Evolutionary conservation across 1,140 invertebrate species (phyloP), one percentile per base, ranked within the genome.

Genomic region (Achroia grisella): DNA sequence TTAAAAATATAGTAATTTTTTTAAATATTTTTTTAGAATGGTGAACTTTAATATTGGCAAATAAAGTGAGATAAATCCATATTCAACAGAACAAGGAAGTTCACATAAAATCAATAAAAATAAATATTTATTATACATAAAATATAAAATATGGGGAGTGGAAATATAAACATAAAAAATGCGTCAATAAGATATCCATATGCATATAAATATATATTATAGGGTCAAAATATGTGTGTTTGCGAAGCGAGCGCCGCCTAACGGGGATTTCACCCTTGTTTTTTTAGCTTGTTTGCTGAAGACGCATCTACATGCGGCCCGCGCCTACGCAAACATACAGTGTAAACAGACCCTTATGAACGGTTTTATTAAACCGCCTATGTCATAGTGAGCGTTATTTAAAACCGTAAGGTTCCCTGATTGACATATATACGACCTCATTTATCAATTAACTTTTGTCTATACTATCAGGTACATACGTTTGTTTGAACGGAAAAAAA

Each of bases 211-310:
- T 37, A 37, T 10, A 37, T 37, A 37, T 15, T 17, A 37, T 17
- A 37, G n/a, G 9, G 30, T 9, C 30, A 31, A 31, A n/a, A 17
- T 37, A 44, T 51, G 32, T 44, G 31, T 70, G 57, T 72, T 65
- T 71, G 56, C 52, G 50, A 50, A 43, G 29, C 44, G 49, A 49
- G 15, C 51, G 56, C 47, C 44, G 56, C 52, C 39, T 45, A 39
- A 41, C 49, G 57, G 56, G 56, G 47, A 54, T 67, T 23, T 72
- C 71, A 48, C 80, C 77, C 80, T 77, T 81, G 80, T 80, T 80
- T 84, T 84, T 84, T 84, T 77, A 78, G 65, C 65, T 43, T 84
- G 76, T 81, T 84, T 81, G 70, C 68, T 63, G 64, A 80, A 84
- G 77, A 74, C 72, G 76, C 80, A 80, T 84, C 74, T 77, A 77